Base-by-base conservation (phyloP, 2,797 vertebrate genomes). In the Momotus momota region DNA sequence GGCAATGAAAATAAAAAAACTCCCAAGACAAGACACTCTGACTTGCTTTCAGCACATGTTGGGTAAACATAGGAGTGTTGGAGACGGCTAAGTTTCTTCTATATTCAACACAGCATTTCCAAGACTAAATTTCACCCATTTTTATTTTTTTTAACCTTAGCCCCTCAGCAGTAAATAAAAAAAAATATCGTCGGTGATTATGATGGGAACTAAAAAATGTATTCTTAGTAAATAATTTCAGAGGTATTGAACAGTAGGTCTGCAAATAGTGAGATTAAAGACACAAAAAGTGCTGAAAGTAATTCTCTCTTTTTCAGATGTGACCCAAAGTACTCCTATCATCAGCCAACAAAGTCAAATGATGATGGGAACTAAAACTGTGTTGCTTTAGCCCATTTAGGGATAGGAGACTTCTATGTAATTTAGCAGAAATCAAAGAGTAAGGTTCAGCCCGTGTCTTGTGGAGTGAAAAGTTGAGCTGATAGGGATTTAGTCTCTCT, bases 41-140 rank as follows among this genome's bases (percentile, higher is more conserved):
- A 79, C 67, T 94, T 89, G 78, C 81, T 83, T 93, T 94, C 71
- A 86, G 93, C 88, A 84, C 64, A 81, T 88, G 41, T 60, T 94
- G 67, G 60, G 78, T 88, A 96, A 97, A 91, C 91, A 75, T 1
- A 81, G 61, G 23, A 48, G 62, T 69, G 58, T 10, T 84, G 45
- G 86, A 86, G 82, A 60, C 40, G 70, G 64, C 40, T 26, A 45
- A 23, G 40, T 61, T 84, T 81, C 61, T 93, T 75, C 81, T 91
- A 3, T 69, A 43, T 66, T 82, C 79, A 77, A 22, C 23, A 27
- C n/a, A 22, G 17, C 12, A 17, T 88, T 77, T 90, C 26, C 51
- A 83, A 14, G 69, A n/a, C 21, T 69, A 18, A 6, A 45, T 70
- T 86, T 22, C 22, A 7, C 3, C 11, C 2, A 0, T 43, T 43